phyloP scores from a whole-genome alignment of 2,797 vertebrate genomes.

The Columba guinea region DNA sequence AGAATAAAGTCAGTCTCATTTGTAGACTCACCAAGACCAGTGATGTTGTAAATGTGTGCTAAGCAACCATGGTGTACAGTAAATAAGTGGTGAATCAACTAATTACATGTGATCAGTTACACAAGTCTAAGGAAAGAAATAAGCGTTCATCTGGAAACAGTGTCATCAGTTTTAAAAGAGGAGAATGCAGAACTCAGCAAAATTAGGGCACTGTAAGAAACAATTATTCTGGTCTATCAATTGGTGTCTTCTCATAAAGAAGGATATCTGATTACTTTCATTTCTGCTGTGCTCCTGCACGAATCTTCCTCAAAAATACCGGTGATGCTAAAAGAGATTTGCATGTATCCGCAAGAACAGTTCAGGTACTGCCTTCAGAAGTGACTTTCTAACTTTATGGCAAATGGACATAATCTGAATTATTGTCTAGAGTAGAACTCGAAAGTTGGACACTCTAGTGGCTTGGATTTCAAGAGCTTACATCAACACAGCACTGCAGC shows the following conservation, averaged over 20 bases:
- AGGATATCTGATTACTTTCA: background rate
- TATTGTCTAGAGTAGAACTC: background rate
- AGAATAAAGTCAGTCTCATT: background rate
- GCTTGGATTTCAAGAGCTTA: background rate
- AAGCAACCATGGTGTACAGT: background rate
- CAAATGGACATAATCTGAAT: background rate
- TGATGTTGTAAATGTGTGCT: background rate
- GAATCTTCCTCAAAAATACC: background rate
- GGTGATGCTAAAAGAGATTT: background rate
- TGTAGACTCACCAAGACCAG: background rate
- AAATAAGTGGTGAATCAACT: background rate
- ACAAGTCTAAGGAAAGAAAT: background rate
- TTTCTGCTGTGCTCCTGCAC: background rate
- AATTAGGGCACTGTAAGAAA: background rate
- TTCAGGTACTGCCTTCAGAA: background rate
- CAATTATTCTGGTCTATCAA: background rate
- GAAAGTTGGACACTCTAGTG: fast-evolving
- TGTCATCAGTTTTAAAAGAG: background rate
- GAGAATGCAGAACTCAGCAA: background rate
- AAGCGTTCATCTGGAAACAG: background rate
- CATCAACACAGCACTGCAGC: background rate
- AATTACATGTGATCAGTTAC: background rate
- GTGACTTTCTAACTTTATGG: background rate
- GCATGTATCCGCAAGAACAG: background rate
- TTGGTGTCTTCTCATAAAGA: background rate